phyloP scores from a whole-genome alignment of 1,140 invertebrate species.

The Daktulosphaira vitifoliae region DNA sequence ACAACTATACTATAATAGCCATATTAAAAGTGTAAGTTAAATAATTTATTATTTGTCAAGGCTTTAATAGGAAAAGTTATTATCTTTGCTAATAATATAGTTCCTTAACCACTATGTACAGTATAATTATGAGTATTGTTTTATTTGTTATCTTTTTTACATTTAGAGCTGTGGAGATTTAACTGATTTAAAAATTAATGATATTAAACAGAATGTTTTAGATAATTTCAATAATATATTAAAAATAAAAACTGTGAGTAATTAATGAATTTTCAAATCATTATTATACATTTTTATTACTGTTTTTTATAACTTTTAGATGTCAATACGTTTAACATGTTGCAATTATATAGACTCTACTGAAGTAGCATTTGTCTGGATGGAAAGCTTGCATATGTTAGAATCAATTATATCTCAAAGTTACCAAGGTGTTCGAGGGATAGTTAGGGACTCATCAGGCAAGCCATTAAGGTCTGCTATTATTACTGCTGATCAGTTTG shows the following conservation, averaged over 20 bases:
- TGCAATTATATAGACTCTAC: constrained; percentile 31
- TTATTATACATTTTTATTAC: too few relatives aligned
- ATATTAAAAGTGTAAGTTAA: constrained; percentile 10
- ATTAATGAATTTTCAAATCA: neutral
- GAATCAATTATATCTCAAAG: constrained; percentile 45
- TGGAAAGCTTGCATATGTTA: constrained; percentile 42
- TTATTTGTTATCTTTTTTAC: neutral
- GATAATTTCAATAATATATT: constrained; percentile 24
- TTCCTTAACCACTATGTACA: too few relatives aligned
- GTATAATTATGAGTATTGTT: neutral
- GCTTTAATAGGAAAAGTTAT: too few relatives aligned
- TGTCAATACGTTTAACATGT: constrained; percentile 20
- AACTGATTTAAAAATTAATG: constrained; percentile 13
- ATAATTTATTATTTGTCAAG: too few relatives aligned
- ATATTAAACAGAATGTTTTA: constrained; percentile 31
- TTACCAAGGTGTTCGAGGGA: constrained; percentile 57
- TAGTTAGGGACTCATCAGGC: constrained; percentile 55
- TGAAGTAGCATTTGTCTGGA: constrained; percentile 27
- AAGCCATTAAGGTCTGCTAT: constrained; percentile 60
- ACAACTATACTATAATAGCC: neutral
- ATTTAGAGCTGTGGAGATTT: constrained; percentile 7
- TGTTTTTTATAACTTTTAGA: constrained; percentile 19
- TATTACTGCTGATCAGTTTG: constrained; percentile 52
- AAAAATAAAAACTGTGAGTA: constrained; percentile 28
- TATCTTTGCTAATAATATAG: too few relatives aligned